These are phyloP conservation scores for Paradisaea rubra DNA, from an alignment of 2,113 vertebrate species.

Conservation along the genomic window DNA sequence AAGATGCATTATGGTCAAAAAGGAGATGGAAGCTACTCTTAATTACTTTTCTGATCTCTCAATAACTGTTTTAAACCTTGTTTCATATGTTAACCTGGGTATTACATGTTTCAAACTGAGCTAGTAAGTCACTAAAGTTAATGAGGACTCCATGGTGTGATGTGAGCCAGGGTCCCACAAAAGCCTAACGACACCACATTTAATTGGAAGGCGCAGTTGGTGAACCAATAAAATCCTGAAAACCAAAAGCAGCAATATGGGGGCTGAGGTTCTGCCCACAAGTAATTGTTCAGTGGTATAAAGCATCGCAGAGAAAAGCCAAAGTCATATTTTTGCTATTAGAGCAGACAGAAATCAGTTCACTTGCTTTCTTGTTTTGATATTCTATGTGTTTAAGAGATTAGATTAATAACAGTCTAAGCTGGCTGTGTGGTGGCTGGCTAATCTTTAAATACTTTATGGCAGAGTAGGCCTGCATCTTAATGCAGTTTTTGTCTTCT, in stretches of 20 bases:
- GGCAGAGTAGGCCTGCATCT: constrained; percentile 50
- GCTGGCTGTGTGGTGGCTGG: constrained; percentile 58
- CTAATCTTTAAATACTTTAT: constrained; percentile 64
- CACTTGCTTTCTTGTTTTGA: constrained; percentile 60
- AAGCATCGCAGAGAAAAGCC: constrained; percentile 50
- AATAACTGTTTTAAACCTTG: background rate
- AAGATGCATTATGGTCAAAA: background rate
- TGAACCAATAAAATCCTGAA: constrained; percentile 48
- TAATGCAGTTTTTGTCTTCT: constrained; percentile 50
- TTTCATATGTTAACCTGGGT: background rate
- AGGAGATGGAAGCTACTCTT: background rate
- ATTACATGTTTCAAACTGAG: background rate
- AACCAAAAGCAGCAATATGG: constrained; percentile 56
- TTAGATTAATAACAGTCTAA: constrained; percentile 70
- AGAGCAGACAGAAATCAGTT: constrained; percentile 61
- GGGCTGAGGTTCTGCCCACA: constrained; percentile 56
- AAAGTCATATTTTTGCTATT: constrained; percentile 61
- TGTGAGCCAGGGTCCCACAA: background rate
- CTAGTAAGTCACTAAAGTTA: background rate
- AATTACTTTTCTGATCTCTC: background rate
- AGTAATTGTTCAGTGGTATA: constrained; percentile 59
- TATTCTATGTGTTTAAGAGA: constrained; percentile 66
- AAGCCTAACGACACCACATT: constrained; percentile 28
- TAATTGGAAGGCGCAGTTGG: constrained; percentile 55
- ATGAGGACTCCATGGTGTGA: background rate